Percentiles rank a stretch among this genome's conserved stretches.
Evolutionary conservation across 2,888 invertebrate species (phyloP).

Genomic region (Eurytoma californica): DNA sequence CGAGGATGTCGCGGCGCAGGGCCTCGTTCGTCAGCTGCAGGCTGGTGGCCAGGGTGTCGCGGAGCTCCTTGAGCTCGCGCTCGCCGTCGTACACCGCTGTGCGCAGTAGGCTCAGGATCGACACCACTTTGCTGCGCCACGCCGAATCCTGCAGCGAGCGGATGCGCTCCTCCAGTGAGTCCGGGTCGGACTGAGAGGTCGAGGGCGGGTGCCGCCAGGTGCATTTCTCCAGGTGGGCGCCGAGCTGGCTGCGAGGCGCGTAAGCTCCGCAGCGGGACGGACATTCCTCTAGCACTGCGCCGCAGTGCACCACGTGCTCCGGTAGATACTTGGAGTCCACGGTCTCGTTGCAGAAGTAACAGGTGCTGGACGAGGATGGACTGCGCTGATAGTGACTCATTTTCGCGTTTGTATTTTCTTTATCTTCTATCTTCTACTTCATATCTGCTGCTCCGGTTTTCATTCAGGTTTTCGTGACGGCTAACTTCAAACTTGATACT

Average conservation of each 20-base stretch:
- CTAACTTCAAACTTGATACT: too few species aligned
- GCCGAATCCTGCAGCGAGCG: conserved; percentile 61
- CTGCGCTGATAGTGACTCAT: not conserved
- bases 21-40: conserved; percentile 58
- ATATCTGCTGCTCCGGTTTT: too few species aligned
- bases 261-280: conserved; percentile 83
- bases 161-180: conserved; percentile 28
- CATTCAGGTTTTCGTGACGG: too few species aligned
- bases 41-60: conserved; percentile 58
- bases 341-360: conserved; percentile 70
- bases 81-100: conserved; percentile 62
- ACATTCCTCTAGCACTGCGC: conserved; percentile 84
- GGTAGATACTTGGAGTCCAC: conserved; percentile 63
- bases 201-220: not conserved
- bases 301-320: conserved; percentile 83
- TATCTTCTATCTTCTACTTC: too few species aligned
- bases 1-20: conserved; percentile 58
- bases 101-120: conserved; percentile 62
- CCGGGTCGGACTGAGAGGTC: not conserved
- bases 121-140: conserved; percentile 66
- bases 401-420: not conserved
- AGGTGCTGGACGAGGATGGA: conserved; percentile 43
- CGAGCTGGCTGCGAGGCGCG: conserved; percentile 80
- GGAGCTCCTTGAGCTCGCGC: conserved; percentile 60
- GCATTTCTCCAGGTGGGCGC: conserved; percentile 77